phyloP scores from a whole-genome alignment of 2,797 vertebrate genomes.

The Enoplosus armatus region DNA sequence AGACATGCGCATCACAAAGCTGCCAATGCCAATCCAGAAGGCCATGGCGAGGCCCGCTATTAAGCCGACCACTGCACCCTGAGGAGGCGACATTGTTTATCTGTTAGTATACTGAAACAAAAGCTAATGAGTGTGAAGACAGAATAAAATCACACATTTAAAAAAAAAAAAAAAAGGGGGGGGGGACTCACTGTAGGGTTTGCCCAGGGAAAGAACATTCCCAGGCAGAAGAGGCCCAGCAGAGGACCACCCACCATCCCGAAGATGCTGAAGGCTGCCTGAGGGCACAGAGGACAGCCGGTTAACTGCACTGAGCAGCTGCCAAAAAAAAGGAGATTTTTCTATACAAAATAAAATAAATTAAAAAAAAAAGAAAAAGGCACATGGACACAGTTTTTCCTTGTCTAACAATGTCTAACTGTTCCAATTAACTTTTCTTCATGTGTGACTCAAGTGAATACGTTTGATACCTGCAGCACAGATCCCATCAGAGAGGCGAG shows the following conservation, averaged over 20 bases:
- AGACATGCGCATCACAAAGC: slow-evolving; percentile 76
- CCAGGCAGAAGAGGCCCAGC: slow-evolving; percentile 92
- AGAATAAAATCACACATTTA: neutral
- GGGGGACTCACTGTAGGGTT: slow-evolving; percentile 91
- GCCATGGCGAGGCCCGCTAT: slow-evolving; percentile 91
- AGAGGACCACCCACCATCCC: slow-evolving; percentile 97
- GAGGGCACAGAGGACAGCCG: slow-evolving; percentile 4
- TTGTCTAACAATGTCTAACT: neutral
- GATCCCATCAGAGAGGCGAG: slow-evolving; percentile 93
- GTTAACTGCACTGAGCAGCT: neutral
- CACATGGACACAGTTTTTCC: neutral
- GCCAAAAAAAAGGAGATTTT: neutral
- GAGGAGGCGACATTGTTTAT: neutral
- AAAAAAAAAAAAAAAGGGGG: no score
- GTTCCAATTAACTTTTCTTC: neutral
- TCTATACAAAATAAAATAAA: no score
- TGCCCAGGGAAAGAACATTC: slow-evolving; percentile 95
- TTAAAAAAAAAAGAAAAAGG: no score
- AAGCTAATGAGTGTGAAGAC: neutral
- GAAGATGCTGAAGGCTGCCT: slow-evolving; percentile 98
- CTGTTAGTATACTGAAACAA: neutral
- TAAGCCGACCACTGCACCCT: slow-evolving; percentile 92
- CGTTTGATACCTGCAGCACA: slow-evolving; percentile 89
- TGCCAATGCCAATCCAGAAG: slow-evolving; percentile 96
- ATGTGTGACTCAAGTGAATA: neutral